Evolutionary conservation across 2,113 vertebrate genomes (phyloP), one percentile per base, ranked within the genome.

Genomic region (Apteryx mantelli): DNA sequence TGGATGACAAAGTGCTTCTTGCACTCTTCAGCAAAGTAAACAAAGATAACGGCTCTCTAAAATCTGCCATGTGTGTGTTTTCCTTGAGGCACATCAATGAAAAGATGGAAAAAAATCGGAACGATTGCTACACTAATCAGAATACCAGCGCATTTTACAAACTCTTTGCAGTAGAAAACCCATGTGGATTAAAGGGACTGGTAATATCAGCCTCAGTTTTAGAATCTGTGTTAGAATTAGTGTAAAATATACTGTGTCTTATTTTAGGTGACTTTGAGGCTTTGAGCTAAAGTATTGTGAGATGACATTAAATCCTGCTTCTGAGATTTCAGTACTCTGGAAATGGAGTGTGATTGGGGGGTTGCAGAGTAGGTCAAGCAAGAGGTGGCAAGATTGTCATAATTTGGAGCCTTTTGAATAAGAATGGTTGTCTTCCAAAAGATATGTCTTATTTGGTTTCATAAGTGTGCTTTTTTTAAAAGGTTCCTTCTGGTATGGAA

Each of bases 11-110:
- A 88, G 98, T 99, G 46, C 98, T 99, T 40, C 99, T 99, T 55
- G 97, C 98, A 0, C 98, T 99, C 95, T 99, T 99, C 97, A 98
- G 98, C 48, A 98, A 98, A 61, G 98, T 99, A 3, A 97, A 98
- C 61, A 98, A 98, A 42, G 95, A 97, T 12, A 95, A 88, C 0
- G 65, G 94, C 3, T 88, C 89, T 63, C 87, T 97, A 9, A 96
- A 92, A 12, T 98, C 99, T 0, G 99, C 99, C 48, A 97, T 99
- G 97, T 99, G 99, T 95, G 97, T 99, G 89, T 99, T 98, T 97
- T 98, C 99, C 1, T 97, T 99, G 83, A 89, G 63, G 4, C 58
- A 98, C 15, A 98, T 99, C 78, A 98, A 99, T 28, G 26, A 82
- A 11, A 97, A 97, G 93, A 98, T 99, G 96, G 97, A 99, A 94